These are phyloP conservation scores for Ispidina picta DNA, from an alignment of 2,797 vertebrate genomes.

Conservation along the genomic window DNA sequence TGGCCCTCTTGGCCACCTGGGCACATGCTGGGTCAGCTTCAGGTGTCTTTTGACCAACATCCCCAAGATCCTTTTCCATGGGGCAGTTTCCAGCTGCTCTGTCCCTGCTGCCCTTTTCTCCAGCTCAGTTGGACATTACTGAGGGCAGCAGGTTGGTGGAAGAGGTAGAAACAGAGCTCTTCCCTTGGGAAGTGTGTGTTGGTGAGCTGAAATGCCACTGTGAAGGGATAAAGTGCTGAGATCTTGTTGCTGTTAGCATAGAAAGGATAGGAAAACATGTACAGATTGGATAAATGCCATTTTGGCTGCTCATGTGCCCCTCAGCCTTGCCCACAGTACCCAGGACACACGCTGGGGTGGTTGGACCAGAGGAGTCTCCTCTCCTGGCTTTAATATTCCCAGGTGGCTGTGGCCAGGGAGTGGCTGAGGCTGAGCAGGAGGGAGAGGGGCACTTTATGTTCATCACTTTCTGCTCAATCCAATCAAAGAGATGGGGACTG, in stretches of 20 bases:
- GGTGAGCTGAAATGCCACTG: not conserved
- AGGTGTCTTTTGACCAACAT: no score
- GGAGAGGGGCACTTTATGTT: not conserved
- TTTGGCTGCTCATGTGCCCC: rapidly evolving
- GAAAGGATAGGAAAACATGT: not conserved
- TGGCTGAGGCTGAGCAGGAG: not conserved
- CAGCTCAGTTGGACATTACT: no score
- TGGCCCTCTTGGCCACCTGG: no score
- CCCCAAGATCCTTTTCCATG: no score
- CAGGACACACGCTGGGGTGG: rapidly evolving
- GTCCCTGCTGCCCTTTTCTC: no score
- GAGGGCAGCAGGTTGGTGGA: not conserved
- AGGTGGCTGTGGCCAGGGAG: not conserved
- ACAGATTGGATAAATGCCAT: not conserved
- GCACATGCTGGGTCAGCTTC: no score
- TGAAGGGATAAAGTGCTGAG: not conserved
- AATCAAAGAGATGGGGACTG: conserved; percentile 27
- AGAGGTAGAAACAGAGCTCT: not conserved
- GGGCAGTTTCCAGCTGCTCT: no score
- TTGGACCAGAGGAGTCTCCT: not conserved
- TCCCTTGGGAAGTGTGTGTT: not conserved
- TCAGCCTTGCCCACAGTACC: not conserved
- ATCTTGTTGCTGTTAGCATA: not conserved
- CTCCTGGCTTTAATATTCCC: not conserved
- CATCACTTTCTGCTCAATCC: not conserved